Percentiles rank a stretch among this genome's conserved stretches.
Evolutionary conservation across 2,888 invertebrate genomes (phyloP).

Genomic region (Rotaria sp.): DNA sequence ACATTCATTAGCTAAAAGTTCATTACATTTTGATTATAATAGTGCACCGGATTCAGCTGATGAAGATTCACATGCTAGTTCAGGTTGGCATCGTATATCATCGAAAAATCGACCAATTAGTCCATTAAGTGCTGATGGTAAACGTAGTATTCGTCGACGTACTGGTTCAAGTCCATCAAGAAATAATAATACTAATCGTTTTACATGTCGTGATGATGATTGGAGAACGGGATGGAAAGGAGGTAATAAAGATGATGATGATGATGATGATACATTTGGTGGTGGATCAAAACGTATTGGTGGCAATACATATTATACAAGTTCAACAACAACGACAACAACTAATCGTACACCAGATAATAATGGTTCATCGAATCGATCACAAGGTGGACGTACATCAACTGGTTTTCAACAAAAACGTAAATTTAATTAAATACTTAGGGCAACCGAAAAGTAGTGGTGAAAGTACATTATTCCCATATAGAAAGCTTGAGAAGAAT

Average conservation of each 20-base stretch:
- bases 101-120: not conserved
- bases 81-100: not conserved
- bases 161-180: not conserved
- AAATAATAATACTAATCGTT: no score
- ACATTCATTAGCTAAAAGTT: conserved; percentile 29
- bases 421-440: not conserved
- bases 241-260: not conserved
- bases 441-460: no score
- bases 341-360: not conserved
- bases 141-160: not conserved
- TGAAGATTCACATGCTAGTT: not conserved
- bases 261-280: not conserved
- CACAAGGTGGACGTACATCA: not conserved
- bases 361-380: not conserved
- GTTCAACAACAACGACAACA: not conserved
- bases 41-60: conserved; percentile 25
- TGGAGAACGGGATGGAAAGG: not conserved
- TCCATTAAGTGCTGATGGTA: not conserved
- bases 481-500: no score
- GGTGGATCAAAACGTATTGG: not conserved
- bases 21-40: conserved; percentile 24
- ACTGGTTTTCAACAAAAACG: not conserved
- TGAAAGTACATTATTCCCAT: no score
- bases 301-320: not conserved
- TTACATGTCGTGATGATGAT: conserved; percentile 17